Evolutionary conservation across 2,888 invertebrate species (phyloP).

Genomic region (Chrysina gloriosa): DNA sequence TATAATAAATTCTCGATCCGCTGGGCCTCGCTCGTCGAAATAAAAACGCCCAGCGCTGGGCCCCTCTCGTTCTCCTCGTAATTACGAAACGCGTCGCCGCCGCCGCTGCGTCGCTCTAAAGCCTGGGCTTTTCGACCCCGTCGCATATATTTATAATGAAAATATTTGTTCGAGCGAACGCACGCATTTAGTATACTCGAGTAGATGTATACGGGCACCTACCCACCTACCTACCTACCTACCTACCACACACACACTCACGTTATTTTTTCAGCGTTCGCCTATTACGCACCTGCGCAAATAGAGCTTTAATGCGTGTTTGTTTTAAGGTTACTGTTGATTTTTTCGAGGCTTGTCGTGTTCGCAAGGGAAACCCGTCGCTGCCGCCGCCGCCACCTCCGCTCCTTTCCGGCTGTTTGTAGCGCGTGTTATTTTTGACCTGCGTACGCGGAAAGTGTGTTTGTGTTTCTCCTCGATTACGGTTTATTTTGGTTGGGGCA

Average conservation of each 20-base stretch:
- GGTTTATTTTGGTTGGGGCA: no score
- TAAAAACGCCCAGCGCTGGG: no score
- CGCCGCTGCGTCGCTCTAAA: not conserved
- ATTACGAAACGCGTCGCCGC: not conserved
- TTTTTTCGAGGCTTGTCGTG: not conserved
- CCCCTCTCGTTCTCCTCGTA: no score
- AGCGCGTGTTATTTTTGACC: no score
- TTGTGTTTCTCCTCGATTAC: no score
- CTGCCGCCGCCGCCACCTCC: no score
- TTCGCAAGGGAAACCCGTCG: conserved; percentile 6
- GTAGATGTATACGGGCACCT: not conserved
- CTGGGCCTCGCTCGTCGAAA: not conserved
- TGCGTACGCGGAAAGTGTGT: no score
- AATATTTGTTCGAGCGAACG: conserved; percentile 34
- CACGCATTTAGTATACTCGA: conserved; percentile 17
- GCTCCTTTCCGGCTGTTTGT: no score
- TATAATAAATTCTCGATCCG: conserved; percentile 11
- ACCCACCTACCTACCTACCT: not conserved
- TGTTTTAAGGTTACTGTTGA: conserved; percentile 32
- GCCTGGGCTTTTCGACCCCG: conserved; percentile 10
- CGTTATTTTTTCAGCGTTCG: conserved; percentile 12
- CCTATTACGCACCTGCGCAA: conserved; percentile 39
- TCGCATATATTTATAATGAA: conserved; percentile 31
- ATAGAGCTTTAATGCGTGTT: conserved; percentile 39
- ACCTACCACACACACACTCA: not conserved